These are phyloP conservation scores for Blera fallax DNA, from an alignment of 2,888 invertebrate genomes.

Conservation along the genomic window DNA sequence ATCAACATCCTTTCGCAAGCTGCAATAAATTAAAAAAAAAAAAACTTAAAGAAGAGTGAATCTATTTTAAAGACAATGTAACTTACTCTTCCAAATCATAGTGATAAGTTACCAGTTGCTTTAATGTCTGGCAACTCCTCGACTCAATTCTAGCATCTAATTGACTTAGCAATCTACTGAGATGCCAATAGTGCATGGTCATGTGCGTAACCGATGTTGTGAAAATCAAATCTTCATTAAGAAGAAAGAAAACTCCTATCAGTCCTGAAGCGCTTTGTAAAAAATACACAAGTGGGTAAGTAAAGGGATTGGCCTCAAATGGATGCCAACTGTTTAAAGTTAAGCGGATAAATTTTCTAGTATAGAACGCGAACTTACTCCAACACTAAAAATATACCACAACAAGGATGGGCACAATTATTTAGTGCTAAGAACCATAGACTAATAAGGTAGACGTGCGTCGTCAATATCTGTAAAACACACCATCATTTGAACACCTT, in stretches of 20 bases:
- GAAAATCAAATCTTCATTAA: conserved; percentile 22
- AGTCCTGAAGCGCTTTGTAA: not conserved
- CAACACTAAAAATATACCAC: too few species aligned
- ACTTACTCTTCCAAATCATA: conserved; percentile 17
- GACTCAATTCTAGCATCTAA: conserved; percentile 4
- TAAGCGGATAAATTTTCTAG: not conserved
- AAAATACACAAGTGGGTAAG: not conserved
- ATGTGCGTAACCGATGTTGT: not conserved
- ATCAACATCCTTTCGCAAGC: conserved; percentile 6
- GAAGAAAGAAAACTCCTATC: not conserved
- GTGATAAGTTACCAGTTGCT: conserved; percentile 1
- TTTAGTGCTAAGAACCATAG: too few species aligned
- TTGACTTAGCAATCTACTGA: not conserved
- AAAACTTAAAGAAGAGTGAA: too few species aligned
- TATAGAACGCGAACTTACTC: too few species aligned
- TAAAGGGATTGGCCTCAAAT: not conserved
- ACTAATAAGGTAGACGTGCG: too few species aligned
- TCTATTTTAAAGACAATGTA: too few species aligned
- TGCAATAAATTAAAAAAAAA: not conserved
- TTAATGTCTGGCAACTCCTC: not conserved
- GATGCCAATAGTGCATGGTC: conserved; percentile 31
- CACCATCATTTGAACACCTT: too few species aligned
- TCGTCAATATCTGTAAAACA: too few species aligned
- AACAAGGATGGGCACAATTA: too few species aligned
- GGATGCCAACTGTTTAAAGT: not conserved